Base-by-base conservation (phyloP, 2,888 invertebrate species). In the Branchinecta sandiegonensis region DNA sequence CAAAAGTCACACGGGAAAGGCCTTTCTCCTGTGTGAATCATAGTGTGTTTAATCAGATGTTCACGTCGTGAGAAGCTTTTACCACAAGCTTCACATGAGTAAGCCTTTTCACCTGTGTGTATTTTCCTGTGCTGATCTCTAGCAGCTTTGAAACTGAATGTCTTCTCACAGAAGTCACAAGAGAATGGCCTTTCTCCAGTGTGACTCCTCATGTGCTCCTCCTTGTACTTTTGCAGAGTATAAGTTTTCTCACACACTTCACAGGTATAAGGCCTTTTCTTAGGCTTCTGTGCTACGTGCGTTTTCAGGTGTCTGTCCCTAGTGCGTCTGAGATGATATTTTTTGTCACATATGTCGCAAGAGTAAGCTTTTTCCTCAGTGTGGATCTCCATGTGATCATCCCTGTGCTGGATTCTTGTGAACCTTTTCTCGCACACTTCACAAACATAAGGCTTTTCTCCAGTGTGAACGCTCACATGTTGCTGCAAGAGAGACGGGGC, bases 131-230 rank as follows among this genome's bases (percentile, higher is more conserved):
- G 67, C 11, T 14, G 23, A 11, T 13, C 11, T 14, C 47, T 23
- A 50, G 47, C 23, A 56, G 63, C 11, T 14, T 17, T n/a, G 12
- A 23, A 17, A 8, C 23, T 47, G 47, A 68, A 67, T 37, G 47
- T 13, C 23, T 68, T 23, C 17, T 46, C 68, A 47, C 69, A 69
- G 8, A 47, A 17, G 13, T 23, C 68, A 68, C 69, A 69, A 9
- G n/a, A 17, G 11, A 47, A 23, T n/a, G 69, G 69, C 14, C 48
- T 47, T 46, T 67, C 66, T 1, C 67, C 66, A 23, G 67, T 68
- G 65, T 68, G 69, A n/a, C 47, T 69, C 46, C 66, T 46, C 23
- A 11, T 9, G 14, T 47, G 67, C 37, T 12, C 48, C 48, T 23
- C 47, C 48, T 68, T 23, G 37, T 48, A 9, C 1, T n/a, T n/a